Conservation (phyloP, 2,888 invertebrate species). For the Ceraclea dissimilis region DNA sequence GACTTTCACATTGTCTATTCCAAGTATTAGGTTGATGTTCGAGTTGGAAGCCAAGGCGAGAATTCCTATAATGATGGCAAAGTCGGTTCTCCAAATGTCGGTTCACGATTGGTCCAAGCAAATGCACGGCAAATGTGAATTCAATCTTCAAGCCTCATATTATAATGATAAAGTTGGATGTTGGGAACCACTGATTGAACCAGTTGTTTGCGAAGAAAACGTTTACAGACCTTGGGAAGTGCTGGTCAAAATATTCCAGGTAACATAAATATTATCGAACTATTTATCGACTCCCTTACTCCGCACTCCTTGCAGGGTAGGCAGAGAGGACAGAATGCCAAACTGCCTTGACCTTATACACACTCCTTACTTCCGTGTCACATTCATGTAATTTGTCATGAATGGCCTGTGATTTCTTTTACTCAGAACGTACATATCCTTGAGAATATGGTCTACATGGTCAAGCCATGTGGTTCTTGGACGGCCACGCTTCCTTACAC, state of each 20-base stretch:
- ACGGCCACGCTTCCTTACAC: too few relatives aligned
- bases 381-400: too few relatives aligned
- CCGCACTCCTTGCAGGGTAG: too few relatives aligned
- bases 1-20: constrained; percentile 45
- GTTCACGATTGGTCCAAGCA: constrained; percentile 62
- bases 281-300: too few relatives aligned
- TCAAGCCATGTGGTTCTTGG: too few relatives aligned
- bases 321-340: too few relatives aligned
- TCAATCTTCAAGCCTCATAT: constrained; percentile 46
- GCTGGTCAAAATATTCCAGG: constrained; percentile 55
- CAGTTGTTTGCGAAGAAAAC: constrained; percentile 58
- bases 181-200: constrained; percentile 83
- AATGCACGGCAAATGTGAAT: constrained; percentile 40
- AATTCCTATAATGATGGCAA: constrained; percentile 47
- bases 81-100: constrained; percentile 51
- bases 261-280: too few relatives aligned
- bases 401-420: too few relatives aligned
- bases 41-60: constrained; percentile 50
- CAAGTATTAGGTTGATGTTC: constrained; percentile 55
- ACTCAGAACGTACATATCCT: too few relatives aligned
- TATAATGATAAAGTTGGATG: constrained; percentile 61
- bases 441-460: too few relatives aligned
- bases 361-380: too few relatives aligned
- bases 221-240: constrained; percentile 66
- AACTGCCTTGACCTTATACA: too few relatives aligned